Base-by-base conservation (phyloP, 2,797 vertebrate species). In the Sebastolobus alascanus region DNA sequence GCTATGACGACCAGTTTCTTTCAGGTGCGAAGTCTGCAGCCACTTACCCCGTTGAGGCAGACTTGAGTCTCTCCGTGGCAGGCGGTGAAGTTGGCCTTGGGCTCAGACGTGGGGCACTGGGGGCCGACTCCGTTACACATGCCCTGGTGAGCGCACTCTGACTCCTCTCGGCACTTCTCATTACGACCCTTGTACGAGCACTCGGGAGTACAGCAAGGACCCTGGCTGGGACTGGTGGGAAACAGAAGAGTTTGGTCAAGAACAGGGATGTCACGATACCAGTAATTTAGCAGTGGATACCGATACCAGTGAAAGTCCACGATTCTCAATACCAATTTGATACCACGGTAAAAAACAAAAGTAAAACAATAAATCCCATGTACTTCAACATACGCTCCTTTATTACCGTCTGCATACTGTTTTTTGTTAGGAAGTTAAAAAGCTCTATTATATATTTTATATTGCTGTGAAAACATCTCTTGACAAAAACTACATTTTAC, bases 1-100 rank as follows among this genome's bases (percentile, higher is more conserved):
- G 80, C 71, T 54, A 75, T 73, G 56, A 84, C 84, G 65, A 77
- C 63, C 66, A 13, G 73, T 66, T 66, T 77, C 43, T 25, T 71
- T 54, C 73, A 75, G 76, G 75, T 77, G 37, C 31, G 1, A 68
- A 64, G 73, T 35, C 52, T 72, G 55, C 3, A 3, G 33, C 13
- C 52, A 73, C 97, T 93, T 93, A 99, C 99, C 94, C 99, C 98
- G 4, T 97, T 99, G 81, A 99, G 96, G 95, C 99, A 99, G 79
- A 99, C 99, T 98, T 99, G 99, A 0, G 99, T 99, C 52, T 97
- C 96, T 77, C 97, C 96, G 67, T 99, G 98, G 90, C 98, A 99
- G 82, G 96, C 97, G 2, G 98, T 99, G 83, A 99, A 97, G 95
- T 99, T 99, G 35, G 94, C 94, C 87, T 99, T 99, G 35, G 99